These are phyloP conservation scores for Sinopyrophorus schimmeli DNA, from an alignment of 2,888 invertebrate species.

Conservation along the genomic window DNA sequence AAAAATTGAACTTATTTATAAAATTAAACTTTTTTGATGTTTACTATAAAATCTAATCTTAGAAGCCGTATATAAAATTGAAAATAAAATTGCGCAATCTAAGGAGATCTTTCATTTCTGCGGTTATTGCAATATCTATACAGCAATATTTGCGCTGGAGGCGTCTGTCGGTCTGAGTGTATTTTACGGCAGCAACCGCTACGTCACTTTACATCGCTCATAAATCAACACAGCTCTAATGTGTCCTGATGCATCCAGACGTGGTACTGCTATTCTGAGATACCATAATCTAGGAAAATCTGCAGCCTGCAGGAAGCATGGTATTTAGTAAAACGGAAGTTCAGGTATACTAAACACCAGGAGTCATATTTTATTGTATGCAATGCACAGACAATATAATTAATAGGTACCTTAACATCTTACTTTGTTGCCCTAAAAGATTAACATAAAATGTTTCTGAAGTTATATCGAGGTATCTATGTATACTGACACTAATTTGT, in stretches of 20 bases:
- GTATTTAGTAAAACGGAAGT: conserved; percentile 16
- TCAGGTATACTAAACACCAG: not conserved
- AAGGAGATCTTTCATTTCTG: conserved; percentile 24
- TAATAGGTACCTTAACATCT: not conserved
- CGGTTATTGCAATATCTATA: conserved; percentile 30
- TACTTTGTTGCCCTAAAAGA: conserved; percentile 7
- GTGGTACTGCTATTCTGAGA: conserved; percentile 12
- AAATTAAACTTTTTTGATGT: not conserved
- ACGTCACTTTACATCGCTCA: conserved; percentile 32
- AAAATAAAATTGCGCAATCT: conserved; percentile 25
- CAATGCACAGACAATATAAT: conserved; percentile 8
- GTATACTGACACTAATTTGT: too few species aligned
- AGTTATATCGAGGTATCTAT: too few species aligned
- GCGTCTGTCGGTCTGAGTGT: conserved; percentile 33
- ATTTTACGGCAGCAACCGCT: conserved; percentile 32
- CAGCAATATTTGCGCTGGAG: conserved; percentile 28
- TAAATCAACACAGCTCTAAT: conserved; percentile 33
- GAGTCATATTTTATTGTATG: conserved; percentile 3
- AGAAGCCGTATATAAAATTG: conserved; percentile 10
- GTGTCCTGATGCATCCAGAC: conserved; percentile 30
- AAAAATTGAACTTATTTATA: too few species aligned
- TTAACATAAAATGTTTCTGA: too few species aligned
- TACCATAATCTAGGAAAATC: conserved; percentile 26
- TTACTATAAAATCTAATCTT: not conserved
- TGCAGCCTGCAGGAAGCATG: conserved; percentile 23